Conservation (phyloP, 2,797 vertebrate genomes). For the Myotis pilosus region DNA sequence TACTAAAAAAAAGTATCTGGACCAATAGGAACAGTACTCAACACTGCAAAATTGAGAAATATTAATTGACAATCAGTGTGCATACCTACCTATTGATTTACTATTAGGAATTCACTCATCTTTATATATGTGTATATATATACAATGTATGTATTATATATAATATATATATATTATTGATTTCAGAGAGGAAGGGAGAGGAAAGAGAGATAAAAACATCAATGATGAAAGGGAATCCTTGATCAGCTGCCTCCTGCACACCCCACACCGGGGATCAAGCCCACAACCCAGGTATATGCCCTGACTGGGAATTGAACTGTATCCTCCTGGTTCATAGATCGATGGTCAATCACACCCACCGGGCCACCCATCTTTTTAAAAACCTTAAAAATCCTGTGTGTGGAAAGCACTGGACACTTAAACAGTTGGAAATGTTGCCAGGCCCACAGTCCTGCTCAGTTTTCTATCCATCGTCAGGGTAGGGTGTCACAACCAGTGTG, state of each 20-base stretch:
- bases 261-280: too few species aligned
- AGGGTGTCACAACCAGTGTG: conserved; percentile 51
- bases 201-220: too few species aligned
- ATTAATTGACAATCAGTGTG: background rate
- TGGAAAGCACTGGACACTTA: background rate
- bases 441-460: background rate
- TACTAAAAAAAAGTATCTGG: background rate
- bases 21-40: background rate
- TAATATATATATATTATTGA: too few species aligned
- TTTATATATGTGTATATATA: background rate
- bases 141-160: too few species aligned
- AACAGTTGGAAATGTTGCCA: background rate
- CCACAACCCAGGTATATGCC: too few species aligned
- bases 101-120: background rate
- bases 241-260: too few species aligned
- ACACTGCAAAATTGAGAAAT: background rate
- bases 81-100: background rate
- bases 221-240: too few species aligned
- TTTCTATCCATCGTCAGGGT: conserved; percentile 35
- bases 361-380: background rate
- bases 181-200: too few species aligned
- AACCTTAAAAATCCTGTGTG: background rate
- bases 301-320: too few species aligned
- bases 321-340: too few species aligned
- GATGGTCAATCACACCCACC: too few species aligned